Base-by-base conservation (phyloP, 2,797 vertebrate species). In the Cichlasoma orientale region DNA sequence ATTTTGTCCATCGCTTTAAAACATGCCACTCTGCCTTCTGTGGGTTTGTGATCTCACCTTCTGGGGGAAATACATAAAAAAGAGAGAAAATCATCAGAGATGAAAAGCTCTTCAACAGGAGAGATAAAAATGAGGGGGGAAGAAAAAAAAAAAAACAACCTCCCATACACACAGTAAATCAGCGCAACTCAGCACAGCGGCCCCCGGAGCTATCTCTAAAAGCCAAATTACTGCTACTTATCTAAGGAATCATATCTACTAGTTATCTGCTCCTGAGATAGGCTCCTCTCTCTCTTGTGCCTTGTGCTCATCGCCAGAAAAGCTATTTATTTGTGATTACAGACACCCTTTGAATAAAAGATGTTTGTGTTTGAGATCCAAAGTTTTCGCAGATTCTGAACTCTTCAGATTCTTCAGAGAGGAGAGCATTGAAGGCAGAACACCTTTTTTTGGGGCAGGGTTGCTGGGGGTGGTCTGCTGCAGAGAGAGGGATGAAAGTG, bases 1-100 rank as follows among this genome's bases (percentile, higher is more conserved):
- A 98, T 98, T 98, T 97, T 97, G 96, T 97, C 97, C 94, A 93
- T 95, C 29, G 95, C 97, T 97, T 97, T 96, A 96, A 97, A 97
- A 98, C 97, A 98, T 96, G 96, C 83, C 96, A 96, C 95, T 96
- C 94, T 95, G 91, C 95, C 96, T 97, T 96, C 95, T 95, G 94
- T 93, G 94, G 89, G 94, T 93, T 89, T 93, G 90, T 92, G 95
- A 95, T 97, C 97, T 97, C 97, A 97, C 97, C 97, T 98, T 97
- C 96, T 96, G 96, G 96, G 94, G 95, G 93, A 95, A 96, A 96
- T 94, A 96, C 95, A 97, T 96, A 96, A 95, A 96, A 96, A 96
- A 96, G 94, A 95, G 94, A 95, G 90, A 92, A 94, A 94, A 95
- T 95, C 94, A 93, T 92, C 92, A 91, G 94, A 96, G 96, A 97